Evolutionary conservation across 1,140 invertebrate species (phyloP), one percentile per base, ranked within the genome.

Genomic region (Diachasma alloeum): DNA sequence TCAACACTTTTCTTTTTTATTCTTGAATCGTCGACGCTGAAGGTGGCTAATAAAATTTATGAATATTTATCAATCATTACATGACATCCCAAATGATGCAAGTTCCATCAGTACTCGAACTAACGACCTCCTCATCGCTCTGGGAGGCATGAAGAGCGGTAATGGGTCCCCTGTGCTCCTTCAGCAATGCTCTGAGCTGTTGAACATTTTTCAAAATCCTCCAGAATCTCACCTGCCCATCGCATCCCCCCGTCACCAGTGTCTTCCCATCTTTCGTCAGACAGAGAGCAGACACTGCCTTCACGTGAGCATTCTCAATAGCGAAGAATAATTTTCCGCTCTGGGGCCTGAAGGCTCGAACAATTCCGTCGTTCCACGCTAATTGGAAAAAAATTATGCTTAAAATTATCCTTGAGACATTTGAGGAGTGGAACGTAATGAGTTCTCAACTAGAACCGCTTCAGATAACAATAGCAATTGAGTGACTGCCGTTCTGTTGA

Each of bases 41-140:
- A 31, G 6, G 6, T 2, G 31, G 6, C 2, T 31, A 31, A 39
- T 31, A 74, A 67, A 68, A 39, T 56, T 48, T 9, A 39, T 39
- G 13, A 46, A 73, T 67, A 46, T 1, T 17, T 42, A 31, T 74
- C 66, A 4, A 4, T 72, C 82, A 88, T 85, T 88, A 94, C 92
- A 91, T 89, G 4, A 97, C 90, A 83, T 97, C 94, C 97, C 97
- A 98, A 76, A 98, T 94, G 75, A 98, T 96, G 81, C 95, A 97
- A 6, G 95, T 96, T 19, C 97, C 97, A 90, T 98, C 97, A 0
- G 93, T 94, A 66, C 95, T 95, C 0, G 96, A 94, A 81, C 96
- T 97, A 0, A 97, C 94, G 0, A 96, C 95, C 86, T 96, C 94
- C 0, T 91, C 92, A 83, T 96, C 93, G 81, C 94, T 92, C 17